Evolutionary conservation across 2,888 invertebrate genomes (phyloP), one percentile per base, ranked within the genome.

Genomic region (Rhingia campestris): DNA sequence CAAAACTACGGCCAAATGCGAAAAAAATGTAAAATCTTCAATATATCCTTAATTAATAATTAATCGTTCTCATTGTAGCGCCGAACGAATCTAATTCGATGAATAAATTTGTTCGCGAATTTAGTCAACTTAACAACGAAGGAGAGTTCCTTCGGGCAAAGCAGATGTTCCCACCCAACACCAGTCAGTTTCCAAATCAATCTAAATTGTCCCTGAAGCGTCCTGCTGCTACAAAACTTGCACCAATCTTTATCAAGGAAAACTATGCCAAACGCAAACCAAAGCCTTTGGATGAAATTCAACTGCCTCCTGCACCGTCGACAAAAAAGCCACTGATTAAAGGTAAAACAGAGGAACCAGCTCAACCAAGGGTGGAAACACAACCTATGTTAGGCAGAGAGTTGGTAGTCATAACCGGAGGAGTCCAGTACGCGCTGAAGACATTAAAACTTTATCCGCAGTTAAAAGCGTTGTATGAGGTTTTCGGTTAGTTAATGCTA

Each of bases 401-500:
- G 4, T 32, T 61, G 6, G 43, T 80, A 10, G 4, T 37, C 2
- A 66, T 84, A 3, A 75, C 80, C 4, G 84, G 84, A n/a, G 70
- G 30, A 43, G 70, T 84, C 6, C 79, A 74, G 5, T 75, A 70
- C 58, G 61, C 80, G 0, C 2, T 79, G 59, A 84, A 74, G 37
- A 80, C 45, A 12, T 75, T 66, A 0, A 84, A 80, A 77, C 30
- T 75, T 22, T 86, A 89, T 61, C 86, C 89, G 1, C 77, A 88
- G 0, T 74, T 89, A 1, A 87, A 87, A 54, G 88, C 87, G 0
- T 54, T 91, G 49, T 91, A 89, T 88, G 90, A 89, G 86, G 87
- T 89, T 32, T 91, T 89, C 73, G 91, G 91, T 90, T 76, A 49
- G 86, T 74, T 53, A 32, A 7, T 0, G 14, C 35, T 59, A 12